Percentiles rank a stretch among this genome's conserved stretches.
Evolutionary conservation across 30 jellyfish, hydroid and myxozoan genomes (phyloP).

Genomic region (Mastigias papua): DNA sequence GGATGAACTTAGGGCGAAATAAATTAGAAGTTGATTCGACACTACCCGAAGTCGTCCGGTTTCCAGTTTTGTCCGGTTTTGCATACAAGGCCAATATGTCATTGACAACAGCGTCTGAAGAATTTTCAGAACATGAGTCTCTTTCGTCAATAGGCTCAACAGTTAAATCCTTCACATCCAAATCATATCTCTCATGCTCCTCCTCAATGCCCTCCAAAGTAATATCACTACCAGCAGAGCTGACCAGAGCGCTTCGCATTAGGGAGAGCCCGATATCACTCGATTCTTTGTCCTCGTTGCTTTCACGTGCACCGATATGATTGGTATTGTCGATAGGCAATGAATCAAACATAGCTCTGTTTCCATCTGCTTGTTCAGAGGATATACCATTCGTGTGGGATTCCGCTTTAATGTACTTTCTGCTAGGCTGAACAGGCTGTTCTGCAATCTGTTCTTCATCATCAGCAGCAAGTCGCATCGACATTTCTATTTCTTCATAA

Average conservation of each 20-base stretch:
- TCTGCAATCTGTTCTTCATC: background rate
- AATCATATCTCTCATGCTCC: background rate
- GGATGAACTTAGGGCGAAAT: background rate
- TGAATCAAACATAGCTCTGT: background rate
- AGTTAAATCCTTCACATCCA: background rate
- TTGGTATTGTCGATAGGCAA: background rate
- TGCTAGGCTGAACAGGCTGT: background rate
- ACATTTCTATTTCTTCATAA: background rate
- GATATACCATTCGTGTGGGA: background rate
- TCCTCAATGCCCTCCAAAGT: background rate
- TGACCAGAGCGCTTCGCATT: slow-evolving; percentile 56
- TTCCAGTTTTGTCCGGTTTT: background rate
- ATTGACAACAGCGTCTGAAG: background rate
- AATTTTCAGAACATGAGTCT: background rate
- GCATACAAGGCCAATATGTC: slow-evolving; percentile 1
- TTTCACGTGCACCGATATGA: background rate
- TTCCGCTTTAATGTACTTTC: background rate
- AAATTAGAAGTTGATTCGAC: background rate
- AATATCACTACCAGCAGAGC: slow-evolving; percentile 12
- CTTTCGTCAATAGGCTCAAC: background rate
- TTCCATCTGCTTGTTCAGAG: background rate
- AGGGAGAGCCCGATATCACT: slow-evolving; percentile 28
- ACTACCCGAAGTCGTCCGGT: background rate
- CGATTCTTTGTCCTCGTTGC: slow-evolving; percentile 1
- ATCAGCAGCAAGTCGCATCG: background rate